Evolutionary conservation across 2,113 vertebrate species (phyloP), one percentile per base, ranked within the genome.

Genomic region (Cottus gobio): DNA sequence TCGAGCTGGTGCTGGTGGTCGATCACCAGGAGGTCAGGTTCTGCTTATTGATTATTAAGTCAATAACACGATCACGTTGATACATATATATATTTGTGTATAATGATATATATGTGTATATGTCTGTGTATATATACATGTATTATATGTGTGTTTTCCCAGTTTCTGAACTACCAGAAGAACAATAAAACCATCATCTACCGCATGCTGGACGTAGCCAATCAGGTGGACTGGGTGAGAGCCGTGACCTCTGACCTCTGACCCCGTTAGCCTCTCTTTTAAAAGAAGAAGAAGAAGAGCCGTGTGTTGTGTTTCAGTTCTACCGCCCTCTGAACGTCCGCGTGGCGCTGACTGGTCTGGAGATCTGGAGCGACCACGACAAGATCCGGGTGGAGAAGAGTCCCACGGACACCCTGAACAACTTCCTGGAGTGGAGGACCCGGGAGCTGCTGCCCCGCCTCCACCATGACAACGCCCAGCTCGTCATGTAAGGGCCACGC

Each of bases 1-100:
- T 99, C 42, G 98, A 99, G 80, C 93, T 99, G 92, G 97, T 97
- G 89, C 93, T 99, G 77, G 97, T 99, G 77, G 97, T 93, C 0
- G 97, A 99, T 63, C 95, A 96, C 5, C 75, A 96, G 0, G 97
- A 97, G 95, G 97, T 99, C 73, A 65, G 39, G 12, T 39, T 0
- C 8, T 39, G 37, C 37, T 39, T 7, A 39, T 39, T 39, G 37
- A 39, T 31, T n/a, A n/a, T n/a, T n/a, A n/a, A n/a, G n/a, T n/a
- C n/a, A 31, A 31, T 34, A 34, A 3, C 34, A 34, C 1, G 34
- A 34, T 34, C 34, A 34, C 34, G 34, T 34, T 34, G 34, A 34
- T 31, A 31, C 31, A 31, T 34, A 5, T 34, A 6, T 34, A 5
- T 34, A 34, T 5, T 8, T 37, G 36, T 37, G 36, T 37, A 9